Evolutionary conservation across 2,888 invertebrate species (phyloP).

Genomic region (Tipula lateralis): DNA sequence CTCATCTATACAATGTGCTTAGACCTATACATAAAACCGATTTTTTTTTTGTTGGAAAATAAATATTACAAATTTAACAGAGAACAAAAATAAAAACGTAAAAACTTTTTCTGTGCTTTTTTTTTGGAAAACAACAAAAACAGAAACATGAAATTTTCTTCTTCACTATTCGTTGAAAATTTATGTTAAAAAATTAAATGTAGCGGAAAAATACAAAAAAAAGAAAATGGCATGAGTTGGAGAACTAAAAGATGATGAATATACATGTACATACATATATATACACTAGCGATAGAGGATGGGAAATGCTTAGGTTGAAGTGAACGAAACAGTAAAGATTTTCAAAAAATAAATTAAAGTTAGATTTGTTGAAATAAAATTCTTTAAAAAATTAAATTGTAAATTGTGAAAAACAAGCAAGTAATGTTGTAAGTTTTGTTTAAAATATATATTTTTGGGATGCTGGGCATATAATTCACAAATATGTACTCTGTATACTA

Average conservation of each 20-base stretch:
- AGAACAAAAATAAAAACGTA: background rate
- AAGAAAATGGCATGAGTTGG: background rate
- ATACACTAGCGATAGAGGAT: background rate
- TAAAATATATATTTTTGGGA: background rate
- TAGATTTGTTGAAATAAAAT: background rate
- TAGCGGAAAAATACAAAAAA: background rate
- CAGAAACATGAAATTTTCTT: background rate
- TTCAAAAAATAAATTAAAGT: background rate
- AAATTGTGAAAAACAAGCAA: background rate
- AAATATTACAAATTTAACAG: background rate
- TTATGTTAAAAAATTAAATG: slow-evolving; percentile 3
- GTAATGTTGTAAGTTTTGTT: background rate
- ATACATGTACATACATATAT: background rate
- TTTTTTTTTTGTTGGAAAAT: background rate
- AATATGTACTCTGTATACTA: too few species aligned
- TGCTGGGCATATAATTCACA: too few species aligned
- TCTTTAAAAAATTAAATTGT: background rate
- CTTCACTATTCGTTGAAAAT: background rate
- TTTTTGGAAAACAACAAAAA: background rate
- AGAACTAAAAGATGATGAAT: background rate
- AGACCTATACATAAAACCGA: background rate
- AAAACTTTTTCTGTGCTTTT: background rate
- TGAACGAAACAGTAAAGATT: background rate
- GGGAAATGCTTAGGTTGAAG: background rate
- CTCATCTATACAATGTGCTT: too few species aligned